phyloP scores from a whole-genome alignment of 2,797 vertebrate species.

The Rhabdophis nuchalis region DNA sequence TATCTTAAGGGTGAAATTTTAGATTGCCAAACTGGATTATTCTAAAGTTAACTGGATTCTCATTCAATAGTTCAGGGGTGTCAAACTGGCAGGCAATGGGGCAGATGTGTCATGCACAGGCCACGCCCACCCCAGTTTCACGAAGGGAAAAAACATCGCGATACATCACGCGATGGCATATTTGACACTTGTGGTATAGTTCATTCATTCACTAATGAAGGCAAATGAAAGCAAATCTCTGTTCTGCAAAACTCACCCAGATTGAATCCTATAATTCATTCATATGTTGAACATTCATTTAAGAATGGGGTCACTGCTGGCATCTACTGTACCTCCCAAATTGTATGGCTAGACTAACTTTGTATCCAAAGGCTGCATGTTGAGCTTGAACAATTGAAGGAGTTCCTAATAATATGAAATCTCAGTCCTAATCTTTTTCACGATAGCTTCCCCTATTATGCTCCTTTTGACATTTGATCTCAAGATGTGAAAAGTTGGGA shows the following conservation, averaged over 20 bases:
- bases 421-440: not conserved
- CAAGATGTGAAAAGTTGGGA: not conserved
- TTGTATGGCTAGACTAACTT: not conserved
- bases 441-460: not conserved
- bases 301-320: not conserved
- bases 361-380: not conserved
- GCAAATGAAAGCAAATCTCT: not conserved
- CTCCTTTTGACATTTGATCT: not conserved
- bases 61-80: too few relatives aligned
- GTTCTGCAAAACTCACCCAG: not conserved
- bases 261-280: not conserved
- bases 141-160: too few relatives aligned
- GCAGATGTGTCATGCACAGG: rapidly evolving
- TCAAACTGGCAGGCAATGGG: too few relatives aligned
- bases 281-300: not conserved
- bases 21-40: not conserved
- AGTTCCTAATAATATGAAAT: not conserved
- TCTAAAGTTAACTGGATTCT: not conserved
- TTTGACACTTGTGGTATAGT: too few relatives aligned
- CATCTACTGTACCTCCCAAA: not conserved
- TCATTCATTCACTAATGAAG: not conserved
- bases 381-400: not conserved
- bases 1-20: not conserved
- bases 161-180: too few relatives aligned
- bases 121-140: too few relatives aligned